phyloP scores from a whole-genome alignment of 2,888 invertebrate genomes.

The Mesorhabditis belari region DNA sequence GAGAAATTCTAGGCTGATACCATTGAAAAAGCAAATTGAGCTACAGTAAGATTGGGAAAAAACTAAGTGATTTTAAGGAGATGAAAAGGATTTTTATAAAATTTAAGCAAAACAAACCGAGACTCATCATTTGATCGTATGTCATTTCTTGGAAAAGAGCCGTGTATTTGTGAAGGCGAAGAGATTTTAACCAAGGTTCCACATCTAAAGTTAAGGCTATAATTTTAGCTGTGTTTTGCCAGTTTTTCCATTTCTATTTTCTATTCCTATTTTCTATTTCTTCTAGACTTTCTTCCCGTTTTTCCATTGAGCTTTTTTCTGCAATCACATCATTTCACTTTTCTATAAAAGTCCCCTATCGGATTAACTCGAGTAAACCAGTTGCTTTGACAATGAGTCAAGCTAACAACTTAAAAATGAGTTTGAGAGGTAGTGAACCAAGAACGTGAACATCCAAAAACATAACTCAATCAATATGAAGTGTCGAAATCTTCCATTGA shows the following conservation, averaged over 20 bases:
- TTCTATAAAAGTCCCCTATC: background rate
- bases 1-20: background rate
- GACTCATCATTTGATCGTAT: slow-evolving; percentile 80
- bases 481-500: too few species aligned
- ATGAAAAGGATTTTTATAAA: background rate
- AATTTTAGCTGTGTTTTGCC: too few species aligned
- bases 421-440: too few species aligned
- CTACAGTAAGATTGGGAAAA: background rate
- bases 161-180: slow-evolving; percentile 90
- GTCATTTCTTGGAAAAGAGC: slow-evolving; percentile 82
- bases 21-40: background rate
- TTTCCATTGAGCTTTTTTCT: background rate
- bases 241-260: too few species aligned
- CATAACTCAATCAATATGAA: too few species aligned
- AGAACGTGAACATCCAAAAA: too few species aligned
- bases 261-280: too few species aligned
- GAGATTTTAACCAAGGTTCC: slow-evolving; percentile 78
- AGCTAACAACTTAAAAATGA: background rate
- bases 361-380: background rate
- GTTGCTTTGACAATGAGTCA: too few species aligned
- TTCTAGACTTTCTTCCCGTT: background rate
- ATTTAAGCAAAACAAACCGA: slow-evolving; percentile 4
- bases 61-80: background rate
- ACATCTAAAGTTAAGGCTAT: slow-evolving; percentile 60
- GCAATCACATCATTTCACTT: background rate